Evolutionary conservation across 2,888 invertebrate genomes (phyloP), one percentile per base, ranked within the genome.

Genomic region (Anagyrus pseudococci): DNA sequence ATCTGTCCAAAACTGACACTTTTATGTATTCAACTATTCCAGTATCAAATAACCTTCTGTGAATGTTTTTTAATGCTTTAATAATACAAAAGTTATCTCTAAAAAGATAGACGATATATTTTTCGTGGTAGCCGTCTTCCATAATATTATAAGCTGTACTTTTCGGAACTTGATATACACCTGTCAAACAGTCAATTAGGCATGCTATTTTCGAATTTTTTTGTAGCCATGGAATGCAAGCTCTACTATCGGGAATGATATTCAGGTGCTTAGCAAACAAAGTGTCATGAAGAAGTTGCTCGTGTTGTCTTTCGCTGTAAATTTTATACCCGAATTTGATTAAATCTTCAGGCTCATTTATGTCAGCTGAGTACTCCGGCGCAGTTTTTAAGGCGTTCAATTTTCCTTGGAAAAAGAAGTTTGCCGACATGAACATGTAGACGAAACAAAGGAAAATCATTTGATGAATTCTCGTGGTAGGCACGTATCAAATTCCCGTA

Each of bases 331-430:
- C 25, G 10, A 17, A 6, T 3, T n/a, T 20, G 4, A 55, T n/a
- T 17, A 62, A 22, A 15, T 56, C 37, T 17, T 26, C 15, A 0
- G 25, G 44, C 1, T 19, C 25, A 1, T 29, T 15, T 3, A 52
- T 8, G 4, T 33, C 23, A 1, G 2, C 29, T 1, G 26, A 50
- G 25, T 58, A 58, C 15, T 52, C 46, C 1, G 58, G 49, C 15
- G 33, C 46, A 10, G 58, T 58, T n/a, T 19, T n/a, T 4, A 52
- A 17, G 1, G 50, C 29, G 7, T 44, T 52, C 22, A 58, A 44
- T n/a, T 52, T 58, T 2, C 50, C 33, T 19, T 58, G 58, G 20
- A 50, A 33, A 15, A 29, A 46, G 19, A 58, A 50, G 26, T 52
- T 58, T 7, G 19, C 37, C 7, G 7, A 8, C 52, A 44, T 50